These are phyloP conservation scores for Cloeon dipterum DNA, from an alignment of 2,888 invertebrate species.

Conservation along the genomic window DNA sequence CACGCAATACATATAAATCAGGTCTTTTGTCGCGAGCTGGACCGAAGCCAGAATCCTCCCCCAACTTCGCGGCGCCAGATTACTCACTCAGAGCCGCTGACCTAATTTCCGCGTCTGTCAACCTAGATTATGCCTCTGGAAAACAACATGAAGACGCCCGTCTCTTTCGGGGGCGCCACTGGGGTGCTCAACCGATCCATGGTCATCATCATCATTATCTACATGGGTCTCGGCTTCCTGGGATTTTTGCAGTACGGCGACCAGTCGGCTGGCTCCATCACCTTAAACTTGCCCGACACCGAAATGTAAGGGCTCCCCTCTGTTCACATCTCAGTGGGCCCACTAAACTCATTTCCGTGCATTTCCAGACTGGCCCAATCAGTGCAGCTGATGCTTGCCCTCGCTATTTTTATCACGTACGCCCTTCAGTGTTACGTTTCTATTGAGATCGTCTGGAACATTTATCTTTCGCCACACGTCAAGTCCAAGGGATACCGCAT, in stretches of 20 bases:
- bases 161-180: slow-evolving; percentile 48
- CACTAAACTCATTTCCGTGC: too few relatives aligned
- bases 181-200: slow-evolving; percentile 77
- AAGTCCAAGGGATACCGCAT: slow-evolving; percentile 32
- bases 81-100: too few relatives aligned
- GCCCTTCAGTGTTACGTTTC: slow-evolving; percentile 90
- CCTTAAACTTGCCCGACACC: slow-evolving; percentile 62
- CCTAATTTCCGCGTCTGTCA: too few relatives aligned
- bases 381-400: slow-evolving; percentile 46
- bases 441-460: slow-evolving; percentile 78
- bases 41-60: too few relatives aligned
- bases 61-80: too few relatives aligned
- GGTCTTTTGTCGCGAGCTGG: too few relatives aligned
- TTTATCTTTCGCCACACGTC: slow-evolving; percentile 35
- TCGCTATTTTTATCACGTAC: slow-evolving; percentile 78
- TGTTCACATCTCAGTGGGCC: too few relatives aligned
- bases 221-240: slow-evolving; percentile 71
- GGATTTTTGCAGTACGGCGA: slow-evolving; percentile 74
- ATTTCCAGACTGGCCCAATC: slow-evolving; percentile 37
- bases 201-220: slow-evolving; percentile 58
- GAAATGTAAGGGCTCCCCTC: slow-evolving; percentile 46
- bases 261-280: slow-evolving; percentile 52
- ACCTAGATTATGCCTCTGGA: slow-evolving; percentile 82
- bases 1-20: too few relatives aligned
- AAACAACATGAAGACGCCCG: slow-evolving; percentile 81